phyloP scores from a whole-genome alignment of 2,113 vertebrate genomes.

The Pteronura brasiliensis region DNA sequence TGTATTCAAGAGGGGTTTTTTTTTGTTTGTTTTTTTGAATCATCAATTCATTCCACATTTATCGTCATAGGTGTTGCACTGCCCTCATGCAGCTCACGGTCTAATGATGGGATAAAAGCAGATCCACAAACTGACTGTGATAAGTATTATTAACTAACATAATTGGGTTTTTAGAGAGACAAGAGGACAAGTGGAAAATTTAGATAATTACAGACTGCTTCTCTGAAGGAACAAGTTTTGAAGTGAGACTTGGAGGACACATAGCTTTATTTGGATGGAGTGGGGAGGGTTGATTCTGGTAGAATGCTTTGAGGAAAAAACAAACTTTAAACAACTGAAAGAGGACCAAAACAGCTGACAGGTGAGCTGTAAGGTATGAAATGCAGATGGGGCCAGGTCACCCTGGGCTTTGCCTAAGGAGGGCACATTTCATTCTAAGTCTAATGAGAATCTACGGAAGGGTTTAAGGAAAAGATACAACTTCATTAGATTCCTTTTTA shows the following conservation, averaged over 20 bases:
- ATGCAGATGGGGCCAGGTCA: background rate
- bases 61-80: background rate
- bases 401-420: background rate
- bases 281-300: background rate
- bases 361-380: background rate
- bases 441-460: slow-evolving; percentile 10
- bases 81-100: background rate
- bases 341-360: background rate
- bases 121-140: background rate
- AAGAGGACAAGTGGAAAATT: background rate
- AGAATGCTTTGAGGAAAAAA: background rate
- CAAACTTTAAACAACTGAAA: background rate
- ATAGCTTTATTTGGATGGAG: background rate
- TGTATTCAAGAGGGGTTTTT: background rate
- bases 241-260: background rate
- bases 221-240: background rate
- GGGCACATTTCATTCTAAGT: background rate
- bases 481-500: slow-evolving; percentile 41
- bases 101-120: background rate
- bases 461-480: slow-evolving; percentile 2
- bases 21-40: background rate
- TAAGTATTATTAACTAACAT: background rate
- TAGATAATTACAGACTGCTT: background rate
- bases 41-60: background rate
- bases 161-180: background rate